Conservation (phyloP, 2,888 invertebrate species). For the Meghimatium bilineatum region DNA sequence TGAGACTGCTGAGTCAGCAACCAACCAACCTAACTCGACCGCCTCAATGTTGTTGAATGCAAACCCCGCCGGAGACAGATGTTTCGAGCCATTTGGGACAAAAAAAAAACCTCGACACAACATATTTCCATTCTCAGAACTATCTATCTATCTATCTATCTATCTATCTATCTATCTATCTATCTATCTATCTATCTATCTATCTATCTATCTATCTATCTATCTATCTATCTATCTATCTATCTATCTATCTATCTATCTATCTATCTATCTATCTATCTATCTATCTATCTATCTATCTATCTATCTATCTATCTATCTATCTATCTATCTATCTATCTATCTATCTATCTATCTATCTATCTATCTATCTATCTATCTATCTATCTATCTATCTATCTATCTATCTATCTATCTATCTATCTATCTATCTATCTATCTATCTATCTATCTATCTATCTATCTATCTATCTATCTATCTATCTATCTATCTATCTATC, state of each 20-base stretch:
- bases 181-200: constrained; percentile 21
- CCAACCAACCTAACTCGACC: no score
- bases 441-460: constrained; percentile 11
- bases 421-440: constrained; percentile 4
- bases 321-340: constrained; percentile 1
- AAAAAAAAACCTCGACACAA: no score
- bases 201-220: constrained; percentile 13
- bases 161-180: constrained; percentile 23
- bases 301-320: constrained; percentile 1
- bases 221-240: constrained; percentile 25
- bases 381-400: background rate
- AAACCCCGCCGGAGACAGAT: no score
- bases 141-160: constrained; percentile 20
- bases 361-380: constrained; percentile 1
- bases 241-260: background rate
- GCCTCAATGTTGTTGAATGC: no score
- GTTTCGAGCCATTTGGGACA: no score
- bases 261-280: constrained; percentile 12
- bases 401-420: background rate
- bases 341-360: background rate
- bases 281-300: constrained; percentile 11
- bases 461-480: background rate
- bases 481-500: background rate
- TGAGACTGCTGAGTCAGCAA: no score
- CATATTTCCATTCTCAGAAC: no score